Percentiles rank a stretch among this genome's conserved stretches.
phyloP scores from a whole-genome alignment of 2,113 vertebrate genomes.

The Erythrolamprus reginae region DNA sequence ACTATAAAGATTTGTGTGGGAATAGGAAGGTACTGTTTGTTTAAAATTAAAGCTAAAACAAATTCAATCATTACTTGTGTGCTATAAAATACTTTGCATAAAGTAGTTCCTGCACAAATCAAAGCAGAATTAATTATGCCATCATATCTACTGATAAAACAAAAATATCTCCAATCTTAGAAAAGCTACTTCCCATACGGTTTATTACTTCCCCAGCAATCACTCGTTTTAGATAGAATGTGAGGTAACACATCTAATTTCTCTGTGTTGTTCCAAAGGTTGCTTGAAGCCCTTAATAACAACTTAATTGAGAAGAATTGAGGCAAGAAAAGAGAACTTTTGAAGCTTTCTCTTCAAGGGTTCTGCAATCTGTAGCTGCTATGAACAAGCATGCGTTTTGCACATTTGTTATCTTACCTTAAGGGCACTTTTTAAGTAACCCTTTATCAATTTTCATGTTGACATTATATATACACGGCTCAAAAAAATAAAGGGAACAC shows the following conservation, averaged over 20 bases:
- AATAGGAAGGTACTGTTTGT: neutral
- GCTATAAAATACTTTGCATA: neutral
- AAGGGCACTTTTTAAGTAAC: neutral
- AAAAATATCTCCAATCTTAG: neutral
- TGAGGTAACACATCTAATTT: neutral
- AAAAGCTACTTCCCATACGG: neutral
- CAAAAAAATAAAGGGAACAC: too few relatives aligned
- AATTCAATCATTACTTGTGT: neutral
- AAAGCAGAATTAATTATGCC: neutral
- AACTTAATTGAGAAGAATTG: neutral
- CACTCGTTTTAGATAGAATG: neutral
- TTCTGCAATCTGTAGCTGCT: constrained; percentile 21
- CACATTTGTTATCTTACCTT: neutral
- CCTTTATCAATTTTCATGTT: neutral
- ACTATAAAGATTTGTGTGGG: neutral
- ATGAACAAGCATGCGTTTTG: neutral
- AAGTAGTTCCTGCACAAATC: neutral
- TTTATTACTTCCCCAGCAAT: neutral
- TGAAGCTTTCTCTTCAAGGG: constrained; percentile 7
- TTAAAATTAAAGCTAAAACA: neutral
- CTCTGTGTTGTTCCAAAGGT: neutral
- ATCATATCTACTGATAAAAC: neutral
- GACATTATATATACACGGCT: too few relatives aligned
- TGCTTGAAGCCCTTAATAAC: neutral
- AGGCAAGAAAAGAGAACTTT: neutral